Percentiles rank a stretch among this genome's conserved stretches.
Conservation (phyloP, 2,113 vertebrate genomes). For the Microcebus tavaratra region DNA sequence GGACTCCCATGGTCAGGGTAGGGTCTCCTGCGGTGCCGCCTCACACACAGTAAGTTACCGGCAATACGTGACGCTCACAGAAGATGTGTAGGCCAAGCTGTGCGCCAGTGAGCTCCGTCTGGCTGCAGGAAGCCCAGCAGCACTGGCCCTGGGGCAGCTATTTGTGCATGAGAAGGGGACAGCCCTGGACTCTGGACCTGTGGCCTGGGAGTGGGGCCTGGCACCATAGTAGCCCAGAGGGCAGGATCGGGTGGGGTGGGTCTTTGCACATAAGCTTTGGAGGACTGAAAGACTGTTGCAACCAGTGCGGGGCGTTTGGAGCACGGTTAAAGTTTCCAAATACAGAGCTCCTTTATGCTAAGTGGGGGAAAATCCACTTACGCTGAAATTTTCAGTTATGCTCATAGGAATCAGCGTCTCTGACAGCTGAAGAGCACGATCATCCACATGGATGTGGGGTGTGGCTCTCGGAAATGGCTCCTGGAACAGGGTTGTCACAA, state of each 20-base stretch:
- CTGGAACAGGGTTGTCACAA: too few relatives aligned
- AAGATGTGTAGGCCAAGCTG: background rate
- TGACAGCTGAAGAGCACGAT: too few relatives aligned
- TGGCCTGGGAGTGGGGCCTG: too few relatives aligned
- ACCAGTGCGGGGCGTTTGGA: too few relatives aligned
- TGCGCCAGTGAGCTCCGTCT: background rate
- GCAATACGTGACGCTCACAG: background rate
- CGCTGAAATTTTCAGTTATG: background rate
- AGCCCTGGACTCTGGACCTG: background rate
- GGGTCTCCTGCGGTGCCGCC: too few relatives aligned
- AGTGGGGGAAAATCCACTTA: background rate
- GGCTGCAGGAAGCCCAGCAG: background rate
- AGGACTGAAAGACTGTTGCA: background rate
- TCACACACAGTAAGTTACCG: background rate
- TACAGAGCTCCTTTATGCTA: background rate
- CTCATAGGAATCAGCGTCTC: background rate
- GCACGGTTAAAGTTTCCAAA: background rate
- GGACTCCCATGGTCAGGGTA: background rate
- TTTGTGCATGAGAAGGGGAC: background rate
- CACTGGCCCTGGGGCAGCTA: background rate
- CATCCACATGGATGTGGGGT: accelerated
- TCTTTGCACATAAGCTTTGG: background rate
- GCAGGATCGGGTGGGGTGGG: background rate
- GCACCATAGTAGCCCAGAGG: too few relatives aligned
- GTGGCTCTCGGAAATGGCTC: background rate